phyloP scores from a whole-genome alignment of 2,888 invertebrate species.

The Capitulum mitella region DNA sequence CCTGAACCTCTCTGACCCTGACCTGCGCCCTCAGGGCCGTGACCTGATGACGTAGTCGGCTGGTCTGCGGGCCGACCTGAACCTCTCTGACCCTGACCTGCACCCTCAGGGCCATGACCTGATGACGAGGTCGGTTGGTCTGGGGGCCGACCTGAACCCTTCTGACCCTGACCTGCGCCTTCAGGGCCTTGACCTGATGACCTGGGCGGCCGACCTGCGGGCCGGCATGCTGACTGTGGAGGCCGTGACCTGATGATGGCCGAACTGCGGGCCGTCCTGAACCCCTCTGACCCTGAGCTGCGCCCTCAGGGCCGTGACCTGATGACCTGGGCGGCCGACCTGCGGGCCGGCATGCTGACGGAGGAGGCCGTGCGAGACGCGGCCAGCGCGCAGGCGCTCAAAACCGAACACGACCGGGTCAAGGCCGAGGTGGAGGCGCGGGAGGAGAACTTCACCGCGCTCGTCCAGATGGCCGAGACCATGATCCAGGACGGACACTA shows the following conservation, averaged over 20 bases:
- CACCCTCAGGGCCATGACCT: too few relatives aligned
- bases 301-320: slow-evolving; percentile 75
- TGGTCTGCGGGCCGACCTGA: slow-evolving; percentile 54
- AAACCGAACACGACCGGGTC: slow-evolving; percentile 73
- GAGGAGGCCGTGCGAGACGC: slow-evolving; percentile 76
- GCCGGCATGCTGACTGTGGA: too few relatives aligned
- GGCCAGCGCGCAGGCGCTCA: slow-evolving; percentile 67
- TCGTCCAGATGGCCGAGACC: slow-evolving; percentile 66
- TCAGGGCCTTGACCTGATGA: neutral
- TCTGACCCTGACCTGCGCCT: too few relatives aligned
- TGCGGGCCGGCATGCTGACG: slow-evolving; percentile 65
- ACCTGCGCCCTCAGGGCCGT: neutral
- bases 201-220: neutral
- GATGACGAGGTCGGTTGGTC: slow-evolving; percentile 26
- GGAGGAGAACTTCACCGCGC: slow-evolving; percentile 67
- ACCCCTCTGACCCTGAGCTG: too few relatives aligned
- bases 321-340: slow-evolving; percentile 74
- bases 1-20: too few relatives aligned
- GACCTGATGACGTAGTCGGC: slow-evolving; percentile 38
- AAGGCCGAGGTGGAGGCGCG: slow-evolving; percentile 82
- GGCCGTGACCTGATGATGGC: neutral
- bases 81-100: too few relatives aligned
- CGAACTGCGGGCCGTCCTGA: too few relatives aligned
- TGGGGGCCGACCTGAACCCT: too few relatives aligned
- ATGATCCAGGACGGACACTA: slow-evolving; percentile 81